Conservation (phyloP, 2,888 invertebrate genomes). For the Entomobrya proxima region DNA sequence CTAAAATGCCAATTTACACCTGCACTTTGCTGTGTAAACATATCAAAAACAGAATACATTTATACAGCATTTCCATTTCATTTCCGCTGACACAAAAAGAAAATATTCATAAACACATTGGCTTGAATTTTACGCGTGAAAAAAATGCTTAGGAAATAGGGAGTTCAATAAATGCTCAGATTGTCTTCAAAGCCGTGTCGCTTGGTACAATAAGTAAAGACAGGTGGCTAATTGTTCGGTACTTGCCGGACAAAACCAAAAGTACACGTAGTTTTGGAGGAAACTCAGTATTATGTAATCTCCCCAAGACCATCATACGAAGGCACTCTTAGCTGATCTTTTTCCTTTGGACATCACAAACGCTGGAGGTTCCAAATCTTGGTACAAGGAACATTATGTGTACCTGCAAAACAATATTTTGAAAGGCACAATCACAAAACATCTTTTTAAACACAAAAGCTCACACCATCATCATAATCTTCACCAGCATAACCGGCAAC, state of each 20-base stretch:
- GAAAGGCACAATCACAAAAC: conserved; percentile 44
- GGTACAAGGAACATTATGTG: neutral
- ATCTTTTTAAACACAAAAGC: conserved; percentile 36
- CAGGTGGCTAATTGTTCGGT: neutral
- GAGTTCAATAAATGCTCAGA: no score
- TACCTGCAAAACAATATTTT: conserved; percentile 1
- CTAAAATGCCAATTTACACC: conserved; percentile 34
- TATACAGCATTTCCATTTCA: neutral
- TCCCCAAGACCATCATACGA: neutral
- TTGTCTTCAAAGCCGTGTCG: no score
- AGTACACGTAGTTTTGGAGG: neutral
- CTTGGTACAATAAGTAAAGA: no score
- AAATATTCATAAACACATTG: no score
- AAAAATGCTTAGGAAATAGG: no score
- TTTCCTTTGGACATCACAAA: neutral
- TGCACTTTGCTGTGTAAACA: conserved; percentile 47
- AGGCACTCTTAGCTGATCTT: neutral
- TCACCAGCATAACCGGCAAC: neutral
- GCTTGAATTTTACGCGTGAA: no score
- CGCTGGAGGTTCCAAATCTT: neutral
- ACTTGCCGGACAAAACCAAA: neutral
- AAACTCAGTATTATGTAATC: no score
- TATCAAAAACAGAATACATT: neutral
- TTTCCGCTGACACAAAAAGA: no score
- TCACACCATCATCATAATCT: conserved; percentile 32